Evolutionary conservation across 2,888 invertebrate species (phyloP).

Genomic region (Capitulum mitella): DNA sequence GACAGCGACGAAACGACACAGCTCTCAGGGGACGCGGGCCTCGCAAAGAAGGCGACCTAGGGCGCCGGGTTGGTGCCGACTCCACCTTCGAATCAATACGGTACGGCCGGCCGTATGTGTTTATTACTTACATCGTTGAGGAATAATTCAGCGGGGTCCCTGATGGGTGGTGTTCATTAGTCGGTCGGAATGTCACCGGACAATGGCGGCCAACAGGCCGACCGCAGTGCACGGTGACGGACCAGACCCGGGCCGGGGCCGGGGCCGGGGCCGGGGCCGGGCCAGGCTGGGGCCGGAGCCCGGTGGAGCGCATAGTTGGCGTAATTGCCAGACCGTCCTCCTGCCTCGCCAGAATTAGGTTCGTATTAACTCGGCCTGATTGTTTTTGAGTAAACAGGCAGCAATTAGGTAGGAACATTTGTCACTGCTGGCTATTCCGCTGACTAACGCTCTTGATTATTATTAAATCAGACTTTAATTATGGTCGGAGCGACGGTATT

Average conservation of each 20-base stretch:
- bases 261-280: too few species aligned
- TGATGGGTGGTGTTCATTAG: background rate
- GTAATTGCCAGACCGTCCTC: too few species aligned
- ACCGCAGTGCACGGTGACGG: too few species aligned
- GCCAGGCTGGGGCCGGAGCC: too few species aligned
- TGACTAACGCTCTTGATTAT: background rate
- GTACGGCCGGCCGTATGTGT: background rate
- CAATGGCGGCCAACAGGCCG: too few species aligned
- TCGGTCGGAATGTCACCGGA: background rate
- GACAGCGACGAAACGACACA: too few species aligned
- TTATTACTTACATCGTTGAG: background rate
- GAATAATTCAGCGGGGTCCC: background rate
- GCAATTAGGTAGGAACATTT: background rate
- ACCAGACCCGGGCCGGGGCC: too few species aligned
- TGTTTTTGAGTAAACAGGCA: background rate
- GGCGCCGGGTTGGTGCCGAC: too few species aligned
- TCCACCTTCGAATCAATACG: background rate
- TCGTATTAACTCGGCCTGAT: background rate
- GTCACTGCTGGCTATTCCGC: background rate
- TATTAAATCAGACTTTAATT: constrained; percentile 23
- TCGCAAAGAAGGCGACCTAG: too few species aligned
- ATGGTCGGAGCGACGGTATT: background rate
- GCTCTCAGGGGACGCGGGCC: too few species aligned
- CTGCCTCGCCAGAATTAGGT: background rate
- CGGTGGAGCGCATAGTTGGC: background rate